These are phyloP conservation scores for Gallirallus australis DNA, from an alignment of 2,797 vertebrate genomes.

Conservation along the genomic window DNA sequence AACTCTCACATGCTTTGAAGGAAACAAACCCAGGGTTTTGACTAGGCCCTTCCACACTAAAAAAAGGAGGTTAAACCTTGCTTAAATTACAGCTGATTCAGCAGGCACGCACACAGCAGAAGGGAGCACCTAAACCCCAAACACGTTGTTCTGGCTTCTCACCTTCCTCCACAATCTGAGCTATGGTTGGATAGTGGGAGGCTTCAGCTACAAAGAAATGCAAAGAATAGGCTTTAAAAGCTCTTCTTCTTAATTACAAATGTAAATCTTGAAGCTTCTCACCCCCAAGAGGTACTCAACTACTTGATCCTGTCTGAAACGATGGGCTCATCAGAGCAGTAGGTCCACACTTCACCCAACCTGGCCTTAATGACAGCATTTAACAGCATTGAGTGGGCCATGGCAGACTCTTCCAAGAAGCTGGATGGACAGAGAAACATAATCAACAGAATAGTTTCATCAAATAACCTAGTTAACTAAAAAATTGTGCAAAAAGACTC, in stretches of 20 bases:
- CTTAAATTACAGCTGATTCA: neutral
- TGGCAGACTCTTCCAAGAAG: neutral
- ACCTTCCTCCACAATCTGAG: neutral
- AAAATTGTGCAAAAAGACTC: neutral
- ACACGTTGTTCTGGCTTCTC: constrained; percentile 9
- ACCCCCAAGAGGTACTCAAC: neutral
- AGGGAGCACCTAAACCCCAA: neutral
- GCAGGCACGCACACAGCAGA: neutral
- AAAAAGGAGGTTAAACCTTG: neutral
- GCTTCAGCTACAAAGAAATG: constrained; percentile 45
- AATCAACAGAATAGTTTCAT: neutral
- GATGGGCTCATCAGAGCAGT: accelerated
- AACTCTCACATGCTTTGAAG: neutral
- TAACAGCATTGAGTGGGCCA: neutral
- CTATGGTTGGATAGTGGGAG: neutral
- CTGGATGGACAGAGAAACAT: neutral
- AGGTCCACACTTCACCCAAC: neutral
- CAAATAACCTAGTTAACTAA: neutral
- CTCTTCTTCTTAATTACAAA: neutral
- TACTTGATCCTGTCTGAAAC: neutral
- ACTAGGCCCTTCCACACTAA: neutral
- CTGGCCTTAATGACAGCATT: neutral
- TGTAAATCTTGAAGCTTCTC: constrained; percentile 16
- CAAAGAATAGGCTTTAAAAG: constrained; percentile 9
- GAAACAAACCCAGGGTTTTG: neutral